Evolutionary conservation across 1,140 invertebrate species (phyloP), one percentile per base, ranked within the genome.

Genomic region (Pantala flavescens): DNA sequence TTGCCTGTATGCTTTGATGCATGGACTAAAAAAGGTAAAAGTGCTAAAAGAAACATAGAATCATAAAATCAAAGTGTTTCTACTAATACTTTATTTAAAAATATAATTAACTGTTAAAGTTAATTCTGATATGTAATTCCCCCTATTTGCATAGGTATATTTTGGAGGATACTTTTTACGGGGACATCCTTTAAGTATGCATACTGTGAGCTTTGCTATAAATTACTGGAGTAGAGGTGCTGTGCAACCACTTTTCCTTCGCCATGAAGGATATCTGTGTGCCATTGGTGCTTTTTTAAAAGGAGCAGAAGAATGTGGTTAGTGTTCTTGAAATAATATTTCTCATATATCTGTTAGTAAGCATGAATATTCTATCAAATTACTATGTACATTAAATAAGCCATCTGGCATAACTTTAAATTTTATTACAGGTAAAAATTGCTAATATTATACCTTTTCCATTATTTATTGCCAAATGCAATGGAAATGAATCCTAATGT

Each of bases 131-230:
- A 70, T 19, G 71, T 2, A 72, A 10, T 23, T 36, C 28, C 28
- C 28, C 9, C 3, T 36, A 36, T 5, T 36, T 36, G 2, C 81
- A 23, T 82, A 86, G 81, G 87, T 92, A 72, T 92, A 91, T 78
- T 93, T 93, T 83, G 90, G 90, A 63, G 91, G 91, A 23, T 92
- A 90, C 78, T 92, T 93, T 80, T 85, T 93, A 12, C 83, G 91
- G 36, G 90, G 91, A 78, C 90, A 92, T 83, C 90, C 90, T 5
- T 79, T 92, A 0, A 91, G 89, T 71, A 93, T 93, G 91, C 87
- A 91, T 77, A 90, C 90, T 7, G 87, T 93, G 70, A 88, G 87
- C 9, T 92, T 87, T 81, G 87, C 90, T 43, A 90, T 93, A 71
- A 91, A 91, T 77, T 93, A 87, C 79, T 93, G 91, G 91, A 90